Conservation (phyloP, 2,113 vertebrate genomes). For the Triplophysa tibetana region DNA sequence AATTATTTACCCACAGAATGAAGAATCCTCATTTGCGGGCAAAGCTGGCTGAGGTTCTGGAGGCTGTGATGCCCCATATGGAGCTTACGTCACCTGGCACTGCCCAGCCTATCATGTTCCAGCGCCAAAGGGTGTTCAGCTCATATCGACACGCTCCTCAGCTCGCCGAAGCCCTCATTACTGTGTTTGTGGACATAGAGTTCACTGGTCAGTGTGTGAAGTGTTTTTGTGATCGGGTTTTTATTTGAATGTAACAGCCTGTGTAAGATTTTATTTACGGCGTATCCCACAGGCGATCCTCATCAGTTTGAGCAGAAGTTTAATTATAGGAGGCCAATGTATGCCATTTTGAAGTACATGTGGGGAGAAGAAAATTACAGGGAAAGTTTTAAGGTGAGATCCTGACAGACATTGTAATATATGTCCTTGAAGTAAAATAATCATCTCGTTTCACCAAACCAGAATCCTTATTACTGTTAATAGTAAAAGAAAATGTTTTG, state of each 20-base stretch:
- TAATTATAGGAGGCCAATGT: slow-evolving; percentile 98
- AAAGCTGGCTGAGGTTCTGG: slow-evolving; percentile 93
- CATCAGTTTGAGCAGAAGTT: slow-evolving; percentile 99
- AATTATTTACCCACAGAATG: slow-evolving; percentile 78
- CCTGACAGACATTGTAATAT: neutral
- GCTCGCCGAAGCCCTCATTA: slow-evolving; percentile 92
- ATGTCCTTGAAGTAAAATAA: neutral
- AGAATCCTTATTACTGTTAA: neutral
- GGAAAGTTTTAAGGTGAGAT: slow-evolving; percentile 89
- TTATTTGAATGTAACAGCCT: neutral
- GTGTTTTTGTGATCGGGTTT: neutral
- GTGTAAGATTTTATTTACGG: neutral
- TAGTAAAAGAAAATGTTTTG: neutral
- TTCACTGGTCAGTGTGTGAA: slow-evolving; percentile 83
- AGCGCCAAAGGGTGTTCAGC: slow-evolving; percentile 92
- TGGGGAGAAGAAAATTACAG: slow-evolving; percentile 88
- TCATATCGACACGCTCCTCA: slow-evolving; percentile 82
- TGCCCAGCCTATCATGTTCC: slow-evolving; percentile 83
- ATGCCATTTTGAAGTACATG: slow-evolving; percentile 96
- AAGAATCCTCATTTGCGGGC: slow-evolving; percentile 96
- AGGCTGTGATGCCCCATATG: slow-evolving; percentile 97
- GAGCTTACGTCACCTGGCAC: slow-evolving; percentile 79
- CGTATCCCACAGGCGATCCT: slow-evolving; percentile 82
- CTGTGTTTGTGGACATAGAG: slow-evolving; percentile 98
- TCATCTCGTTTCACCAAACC: neutral